Conservation (phyloP, 2,113 vertebrate species). For the Ailuropoda melanoleuca region DNA sequence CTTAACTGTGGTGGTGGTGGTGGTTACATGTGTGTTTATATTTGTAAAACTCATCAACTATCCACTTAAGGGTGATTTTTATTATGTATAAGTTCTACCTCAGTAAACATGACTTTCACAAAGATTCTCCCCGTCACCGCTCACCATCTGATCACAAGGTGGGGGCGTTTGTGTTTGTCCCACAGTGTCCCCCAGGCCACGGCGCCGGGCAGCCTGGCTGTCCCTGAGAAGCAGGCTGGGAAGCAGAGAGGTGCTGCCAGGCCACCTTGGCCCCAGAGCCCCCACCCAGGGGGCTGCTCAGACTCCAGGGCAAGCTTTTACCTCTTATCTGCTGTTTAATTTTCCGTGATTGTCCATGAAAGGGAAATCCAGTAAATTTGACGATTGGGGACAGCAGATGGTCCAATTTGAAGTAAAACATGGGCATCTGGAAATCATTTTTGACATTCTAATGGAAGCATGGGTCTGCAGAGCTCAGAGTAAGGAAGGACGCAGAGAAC, state of each 20-base stretch:
- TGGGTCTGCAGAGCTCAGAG: not conserved
- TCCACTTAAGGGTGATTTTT: not conserved
- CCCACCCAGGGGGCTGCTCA: not conserved
- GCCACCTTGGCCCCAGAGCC: not conserved
- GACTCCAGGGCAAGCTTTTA: not conserved
- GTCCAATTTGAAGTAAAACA: not conserved
- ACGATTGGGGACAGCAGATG: not conserved
- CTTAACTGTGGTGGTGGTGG: not conserved
- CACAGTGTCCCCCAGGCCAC: accelerated
- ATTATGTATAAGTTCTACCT: not conserved
- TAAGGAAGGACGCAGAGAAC: not conserved
- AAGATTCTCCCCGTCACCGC: not conserved
- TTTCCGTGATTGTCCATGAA: not conserved
- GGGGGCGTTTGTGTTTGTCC: not conserved
- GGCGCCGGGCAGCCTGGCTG: not conserved
- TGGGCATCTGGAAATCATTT: not conserved
- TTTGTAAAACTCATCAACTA: not conserved
- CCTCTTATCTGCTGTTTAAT: not conserved
- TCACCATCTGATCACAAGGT: not conserved
- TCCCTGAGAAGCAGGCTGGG: not conserved
- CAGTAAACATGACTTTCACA: not conserved
- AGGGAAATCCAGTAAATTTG: not conserved
- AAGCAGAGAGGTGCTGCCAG: not conserved
- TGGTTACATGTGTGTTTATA: not conserved
- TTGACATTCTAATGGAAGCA: not conserved